Conservation (phyloP, 2,113 vertebrate species). For the Elgaria multicarinata region DNA sequence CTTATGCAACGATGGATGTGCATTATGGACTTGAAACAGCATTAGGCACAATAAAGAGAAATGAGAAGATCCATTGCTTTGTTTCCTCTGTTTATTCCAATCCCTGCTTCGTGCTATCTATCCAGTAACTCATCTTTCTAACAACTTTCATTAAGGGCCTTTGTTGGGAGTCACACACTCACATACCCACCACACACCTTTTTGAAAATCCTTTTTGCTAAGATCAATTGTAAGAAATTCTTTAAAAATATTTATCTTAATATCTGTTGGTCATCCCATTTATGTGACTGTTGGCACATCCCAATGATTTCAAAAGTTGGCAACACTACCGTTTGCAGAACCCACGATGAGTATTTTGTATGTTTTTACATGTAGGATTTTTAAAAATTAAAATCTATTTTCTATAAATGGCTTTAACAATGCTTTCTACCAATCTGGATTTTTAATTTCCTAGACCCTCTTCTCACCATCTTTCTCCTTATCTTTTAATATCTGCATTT, state of each 20-base stretch:
- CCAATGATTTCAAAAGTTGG: not conserved
- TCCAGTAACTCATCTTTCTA: not conserved
- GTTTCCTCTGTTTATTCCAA: not conserved
- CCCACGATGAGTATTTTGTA: not conserved
- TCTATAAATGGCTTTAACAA: not conserved
- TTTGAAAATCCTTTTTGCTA: not conserved
- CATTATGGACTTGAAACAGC: not conserved
- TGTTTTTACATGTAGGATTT: not conserved
- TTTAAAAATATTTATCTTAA: not conserved
- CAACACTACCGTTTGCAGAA: not conserved
- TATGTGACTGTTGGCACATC: not conserved
- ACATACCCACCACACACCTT: not conserved
- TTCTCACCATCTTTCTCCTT: not conserved
- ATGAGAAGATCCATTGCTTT: not conserved
- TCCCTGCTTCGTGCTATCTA: not conserved
- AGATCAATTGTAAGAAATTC: no score
- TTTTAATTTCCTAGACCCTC: not conserved
- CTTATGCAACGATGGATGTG: not conserved
- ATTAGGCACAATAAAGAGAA: not conserved
- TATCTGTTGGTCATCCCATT: not conserved
- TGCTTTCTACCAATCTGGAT: not conserved
- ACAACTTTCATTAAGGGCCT: not conserved
- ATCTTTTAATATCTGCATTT: not conserved
- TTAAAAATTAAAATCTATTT: not conserved
- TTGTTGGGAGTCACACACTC: no score